A percentile compares a stretch with the other conserved stretches of the same genome.
These are phyloP conservation scores for Xyliphius kryptos DNA, from an alignment of 2,113 vertebrate genomes.

Conservation along the genomic window DNA sequence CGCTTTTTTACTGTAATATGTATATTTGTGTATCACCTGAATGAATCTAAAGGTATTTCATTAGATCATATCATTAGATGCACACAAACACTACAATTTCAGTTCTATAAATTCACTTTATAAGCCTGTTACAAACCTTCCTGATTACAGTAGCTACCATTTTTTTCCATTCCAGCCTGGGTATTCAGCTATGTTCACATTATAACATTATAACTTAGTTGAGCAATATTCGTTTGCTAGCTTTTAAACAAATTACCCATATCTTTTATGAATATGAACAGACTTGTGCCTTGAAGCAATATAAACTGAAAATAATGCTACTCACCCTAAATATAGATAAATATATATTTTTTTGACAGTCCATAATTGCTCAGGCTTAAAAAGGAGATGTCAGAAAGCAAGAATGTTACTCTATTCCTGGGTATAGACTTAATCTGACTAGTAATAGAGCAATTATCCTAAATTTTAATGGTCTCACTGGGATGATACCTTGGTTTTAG, in stretches of 20 bases:
- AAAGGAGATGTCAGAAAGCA: too few relatives aligned
- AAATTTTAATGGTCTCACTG: conserved; percentile 2
- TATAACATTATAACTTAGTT: conserved; percentile 15
- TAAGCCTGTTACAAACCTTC: background rate
- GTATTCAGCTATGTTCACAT: conserved; percentile 1
- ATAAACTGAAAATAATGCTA: background rate
- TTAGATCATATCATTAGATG: too few relatives aligned
- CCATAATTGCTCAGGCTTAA: background rate
- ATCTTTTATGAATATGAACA: conserved; percentile 1
- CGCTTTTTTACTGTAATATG: conserved; percentile 45
- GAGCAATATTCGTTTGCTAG: background rate
- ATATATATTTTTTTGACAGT: background rate
- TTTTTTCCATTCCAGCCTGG: background rate
- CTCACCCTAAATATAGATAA: background rate
- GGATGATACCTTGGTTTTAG: conserved; percentile 20
- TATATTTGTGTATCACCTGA: conserved; percentile 24
- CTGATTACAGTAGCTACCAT: conserved; percentile 9
- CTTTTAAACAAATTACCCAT: background rate
- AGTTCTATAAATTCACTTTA: conserved; percentile 3
- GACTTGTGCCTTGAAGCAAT: background rate
- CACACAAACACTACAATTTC: background rate
- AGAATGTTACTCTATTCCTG: too few relatives aligned
- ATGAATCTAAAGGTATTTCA: conserved; percentile 14
- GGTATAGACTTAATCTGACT: background rate
- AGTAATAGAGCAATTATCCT: background rate